Percentiles rank a stretch among this genome's conserved stretches.
phyloP scores from a whole-genome alignment of 1,140 invertebrate genomes.

The Hypothenemus hampei region DNA sequence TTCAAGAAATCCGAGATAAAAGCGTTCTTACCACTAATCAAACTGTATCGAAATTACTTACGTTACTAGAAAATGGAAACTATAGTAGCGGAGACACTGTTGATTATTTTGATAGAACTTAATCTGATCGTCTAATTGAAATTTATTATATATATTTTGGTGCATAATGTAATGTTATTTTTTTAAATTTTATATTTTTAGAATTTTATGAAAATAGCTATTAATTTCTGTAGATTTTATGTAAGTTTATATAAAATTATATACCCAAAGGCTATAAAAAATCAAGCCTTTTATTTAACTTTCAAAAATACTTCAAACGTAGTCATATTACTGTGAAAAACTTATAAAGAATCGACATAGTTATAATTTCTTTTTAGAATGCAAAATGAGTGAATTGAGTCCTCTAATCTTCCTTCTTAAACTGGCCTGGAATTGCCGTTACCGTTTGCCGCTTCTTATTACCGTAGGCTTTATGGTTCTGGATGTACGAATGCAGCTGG shows the following conservation, averaged over 20 bases:
- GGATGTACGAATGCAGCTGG: conserved; percentile 50
- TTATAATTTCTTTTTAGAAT: neutral
- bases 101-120: conserved; percentile 71
- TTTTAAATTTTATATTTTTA: too few relatives aligned
- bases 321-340: neutral
- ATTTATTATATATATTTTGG: neutral
- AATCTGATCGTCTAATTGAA: too few relatives aligned
- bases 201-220: neutral
- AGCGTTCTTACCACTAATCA: conserved; percentile 68
- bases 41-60: conserved; percentile 69
- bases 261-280: neutral
- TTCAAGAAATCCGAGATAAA: conserved; percentile 53
- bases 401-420: conserved; percentile 50
- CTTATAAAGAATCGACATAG: neutral
- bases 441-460: conserved; percentile 48
- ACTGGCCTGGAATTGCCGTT: conserved; percentile 49
- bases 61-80: conserved; percentile 63
- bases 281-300: neutral
- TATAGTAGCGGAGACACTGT: conserved; percentile 80
- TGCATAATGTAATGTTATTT: neutral
- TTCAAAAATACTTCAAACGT: neutral
- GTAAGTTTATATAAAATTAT: neutral
- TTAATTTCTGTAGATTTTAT: neutral
- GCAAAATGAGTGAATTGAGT: conserved; percentile 21
- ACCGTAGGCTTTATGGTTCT: conserved; percentile 49